These are phyloP conservation scores for Drosophila suzukii DNA, from an alignment of 1,140 invertebrate genomes.

Conservation along the genomic window DNA sequence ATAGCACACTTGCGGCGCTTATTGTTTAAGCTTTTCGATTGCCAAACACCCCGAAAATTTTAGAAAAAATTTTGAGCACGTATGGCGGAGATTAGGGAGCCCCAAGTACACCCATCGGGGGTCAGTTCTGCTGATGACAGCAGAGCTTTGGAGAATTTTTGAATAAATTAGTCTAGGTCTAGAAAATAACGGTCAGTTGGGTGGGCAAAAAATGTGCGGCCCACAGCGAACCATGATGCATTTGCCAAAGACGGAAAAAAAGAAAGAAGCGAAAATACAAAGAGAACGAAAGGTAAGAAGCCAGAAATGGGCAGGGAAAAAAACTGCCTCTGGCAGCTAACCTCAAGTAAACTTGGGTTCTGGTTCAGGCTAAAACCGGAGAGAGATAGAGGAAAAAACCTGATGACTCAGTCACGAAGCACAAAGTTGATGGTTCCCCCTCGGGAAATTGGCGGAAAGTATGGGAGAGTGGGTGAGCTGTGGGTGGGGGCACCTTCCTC, in stretches of 20 bases:
- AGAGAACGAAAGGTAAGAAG: constrained; percentile 28
- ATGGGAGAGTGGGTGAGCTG: constrained; percentile 1
- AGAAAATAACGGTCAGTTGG: constrained; percentile 54
- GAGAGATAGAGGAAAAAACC: constrained; percentile 35
- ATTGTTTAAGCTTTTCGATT: constrained; percentile 54
- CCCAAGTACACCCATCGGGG: constrained; percentile 35
- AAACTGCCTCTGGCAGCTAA: constrained; percentile 53
- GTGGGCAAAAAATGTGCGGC: constrained; percentile 45
- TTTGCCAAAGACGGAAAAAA: constrained; percentile 23
- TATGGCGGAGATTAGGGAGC: constrained; percentile 55
- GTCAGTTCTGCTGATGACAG: constrained; percentile 43
- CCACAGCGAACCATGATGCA: constrained; percentile 42
- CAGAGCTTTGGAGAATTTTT: constrained; percentile 19
- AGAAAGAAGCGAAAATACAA: constrained; percentile 28
- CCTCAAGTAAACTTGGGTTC: constrained; percentile 58
- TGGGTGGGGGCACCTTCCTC: constrained; percentile 11
- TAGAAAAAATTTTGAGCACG: constrained; percentile 52
- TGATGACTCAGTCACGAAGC: constrained; percentile 70
- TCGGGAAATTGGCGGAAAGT: constrained; percentile 33
- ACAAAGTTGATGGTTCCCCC: constrained; percentile 46
- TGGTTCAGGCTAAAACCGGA: constrained; percentile 37
- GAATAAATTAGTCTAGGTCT: constrained; percentile 55
- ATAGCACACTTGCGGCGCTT: constrained; percentile 53
- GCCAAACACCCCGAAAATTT: constrained; percentile 56
- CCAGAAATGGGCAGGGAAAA: constrained; percentile 31